Conservation (phyloP, 2,888 invertebrate species). For the Thumatha senex region DNA sequence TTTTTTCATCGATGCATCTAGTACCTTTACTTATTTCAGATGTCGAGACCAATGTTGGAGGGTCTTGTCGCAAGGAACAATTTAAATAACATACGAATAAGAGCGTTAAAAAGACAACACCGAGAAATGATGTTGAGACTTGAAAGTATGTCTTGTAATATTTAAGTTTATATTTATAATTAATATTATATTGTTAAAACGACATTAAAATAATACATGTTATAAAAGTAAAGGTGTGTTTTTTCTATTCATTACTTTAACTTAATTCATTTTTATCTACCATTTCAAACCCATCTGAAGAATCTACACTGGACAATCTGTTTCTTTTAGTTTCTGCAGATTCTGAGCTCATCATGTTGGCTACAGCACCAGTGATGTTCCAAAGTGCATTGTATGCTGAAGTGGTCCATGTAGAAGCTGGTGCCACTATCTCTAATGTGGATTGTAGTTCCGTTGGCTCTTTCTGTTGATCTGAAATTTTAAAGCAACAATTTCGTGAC, state of each 20-base stretch:
- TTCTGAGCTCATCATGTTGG: conserved; percentile 61
- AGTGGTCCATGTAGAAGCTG: conserved; percentile 60
- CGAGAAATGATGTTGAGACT: conserved; percentile 72
- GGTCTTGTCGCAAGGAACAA: conserved; percentile 73
- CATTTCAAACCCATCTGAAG: conserved; percentile 79
- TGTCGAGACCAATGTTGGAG: conserved; percentile 79
- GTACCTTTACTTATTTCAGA: conserved; percentile 50
- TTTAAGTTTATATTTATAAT: conserved; percentile 36
- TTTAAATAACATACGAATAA: conserved; percentile 65
- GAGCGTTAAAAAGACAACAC: conserved; percentile 74
- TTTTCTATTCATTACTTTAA: conserved; percentile 31
- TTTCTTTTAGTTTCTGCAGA: conserved; percentile 55
- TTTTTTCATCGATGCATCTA: no score
- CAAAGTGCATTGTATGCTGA: conserved; percentile 67
- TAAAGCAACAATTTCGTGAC: background rate
- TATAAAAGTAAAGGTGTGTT: background rate
- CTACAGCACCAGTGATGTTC: conserved; percentile 64
- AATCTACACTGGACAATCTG: conserved; percentile 66
- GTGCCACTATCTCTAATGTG: conserved; percentile 59
- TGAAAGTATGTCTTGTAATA: conserved; percentile 64
- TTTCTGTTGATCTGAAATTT: conserved; percentile 60
- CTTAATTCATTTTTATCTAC: conserved; percentile 71
- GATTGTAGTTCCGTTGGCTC: conserved; percentile 50
- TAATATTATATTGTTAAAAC: conserved; percentile 11
- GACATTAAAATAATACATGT: no score